Evolutionary conservation across 2,113 vertebrate genomes (phyloP).

Genomic region (Bubalus kerabau): DNA sequence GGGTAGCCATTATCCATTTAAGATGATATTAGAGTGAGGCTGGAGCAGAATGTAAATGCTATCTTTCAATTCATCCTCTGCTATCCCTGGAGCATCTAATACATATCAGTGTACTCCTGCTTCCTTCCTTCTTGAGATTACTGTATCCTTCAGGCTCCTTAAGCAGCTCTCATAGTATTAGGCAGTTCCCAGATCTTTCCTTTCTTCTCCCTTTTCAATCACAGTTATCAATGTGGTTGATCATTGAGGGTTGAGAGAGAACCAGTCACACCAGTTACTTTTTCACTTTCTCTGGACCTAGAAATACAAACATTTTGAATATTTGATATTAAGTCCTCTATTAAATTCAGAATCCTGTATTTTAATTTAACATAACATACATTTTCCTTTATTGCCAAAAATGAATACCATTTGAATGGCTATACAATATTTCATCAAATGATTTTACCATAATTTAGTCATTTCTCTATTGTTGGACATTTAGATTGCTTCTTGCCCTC

Average conservation of each 20-base stretch:
- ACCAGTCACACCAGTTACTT: background rate
- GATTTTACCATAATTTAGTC: background rate
- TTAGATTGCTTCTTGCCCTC: background rate
- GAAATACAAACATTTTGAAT: background rate
- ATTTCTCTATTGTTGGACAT: background rate
- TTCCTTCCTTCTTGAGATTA: background rate
- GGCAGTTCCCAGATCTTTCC: background rate
- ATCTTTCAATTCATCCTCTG: background rate
- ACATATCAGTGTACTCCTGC: background rate
- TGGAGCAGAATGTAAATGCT: background rate
- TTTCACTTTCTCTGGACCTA: background rate
- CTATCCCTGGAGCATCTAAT: background rate
- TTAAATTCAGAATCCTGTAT: background rate
- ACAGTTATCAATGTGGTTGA: background rate
- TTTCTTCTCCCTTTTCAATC: background rate
- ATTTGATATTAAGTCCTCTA: background rate
- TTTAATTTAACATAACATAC: background rate
- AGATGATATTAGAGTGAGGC: background rate
- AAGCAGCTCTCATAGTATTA: background rate
- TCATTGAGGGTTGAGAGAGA: background rate
- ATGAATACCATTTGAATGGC: background rate
- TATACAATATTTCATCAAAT: background rate
- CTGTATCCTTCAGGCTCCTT: background rate
- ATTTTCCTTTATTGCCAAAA: background rate
- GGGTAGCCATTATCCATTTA: background rate